A percentile compares a stretch with the other conserved stretches of the same genome.
Evolutionary conservation across 2,113 vertebrate species (phyloP).

Genomic region (Nycticryphes semicollaris): DNA sequence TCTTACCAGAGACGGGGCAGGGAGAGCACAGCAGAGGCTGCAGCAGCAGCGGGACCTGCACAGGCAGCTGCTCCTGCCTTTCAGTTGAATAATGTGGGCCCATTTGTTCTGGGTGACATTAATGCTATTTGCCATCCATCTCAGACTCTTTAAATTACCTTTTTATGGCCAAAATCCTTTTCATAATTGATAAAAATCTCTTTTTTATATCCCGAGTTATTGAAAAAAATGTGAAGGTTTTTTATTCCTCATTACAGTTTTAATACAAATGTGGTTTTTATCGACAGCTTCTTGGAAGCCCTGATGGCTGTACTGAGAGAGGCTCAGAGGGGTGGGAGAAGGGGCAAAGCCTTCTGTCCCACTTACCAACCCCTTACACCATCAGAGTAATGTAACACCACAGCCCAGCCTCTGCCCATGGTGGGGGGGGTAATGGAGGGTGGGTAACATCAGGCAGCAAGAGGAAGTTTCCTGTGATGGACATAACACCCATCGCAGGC

Average conservation of each 20-base stretch:
- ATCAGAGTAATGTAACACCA: neutral
- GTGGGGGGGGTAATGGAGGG: neutral
- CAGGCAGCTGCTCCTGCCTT: neutral
- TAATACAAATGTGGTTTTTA: constrained; percentile 77
- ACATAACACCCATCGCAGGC: neutral
- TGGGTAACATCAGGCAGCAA: neutral
- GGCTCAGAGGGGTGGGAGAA: neutral
- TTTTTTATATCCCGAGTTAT: constrained; percentile 73
- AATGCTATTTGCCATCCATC: constrained; percentile 73
- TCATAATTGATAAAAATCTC: constrained; percentile 83
- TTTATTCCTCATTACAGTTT: constrained; percentile 74
- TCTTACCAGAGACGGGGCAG: neutral
- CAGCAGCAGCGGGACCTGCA: neutral
- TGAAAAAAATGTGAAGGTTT: constrained; percentile 57
- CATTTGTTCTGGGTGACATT: constrained; percentile 73
- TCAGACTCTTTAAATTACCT: constrained; percentile 77
- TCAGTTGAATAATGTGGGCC: constrained; percentile 60
- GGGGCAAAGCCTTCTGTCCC: neutral
- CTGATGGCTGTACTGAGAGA: neutral
- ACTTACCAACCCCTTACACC: neutral
- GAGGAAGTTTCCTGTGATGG: neutral
- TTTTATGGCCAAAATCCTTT: constrained; percentile 76
- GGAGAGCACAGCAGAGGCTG: neutral
- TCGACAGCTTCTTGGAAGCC: constrained; percentile 58
- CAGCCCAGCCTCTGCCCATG: neutral